Evolutionary conservation across 2,888 invertebrate genomes (phyloP).

Genomic region (Prosopocoilus inquinatus): DNA sequence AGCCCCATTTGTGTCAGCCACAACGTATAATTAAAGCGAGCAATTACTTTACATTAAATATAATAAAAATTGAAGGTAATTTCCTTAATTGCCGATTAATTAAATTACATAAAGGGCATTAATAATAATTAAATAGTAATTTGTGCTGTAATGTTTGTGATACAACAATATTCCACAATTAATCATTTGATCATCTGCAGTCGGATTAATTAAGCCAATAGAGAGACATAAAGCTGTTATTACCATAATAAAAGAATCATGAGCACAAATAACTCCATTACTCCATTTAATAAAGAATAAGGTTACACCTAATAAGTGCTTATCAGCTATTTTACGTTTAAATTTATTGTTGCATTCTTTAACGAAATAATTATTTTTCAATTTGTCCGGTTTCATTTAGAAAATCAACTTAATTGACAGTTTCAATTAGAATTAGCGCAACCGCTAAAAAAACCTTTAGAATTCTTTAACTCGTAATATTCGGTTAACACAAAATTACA

Average conservation of each 20-base stretch:
- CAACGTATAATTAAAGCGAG: conserved; percentile 16
- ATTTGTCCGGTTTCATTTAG: too few species aligned
- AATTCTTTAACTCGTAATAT: too few species aligned
- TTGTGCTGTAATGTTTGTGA: conserved; percentile 33
- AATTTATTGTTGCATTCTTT: neutral
- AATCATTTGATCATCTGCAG: conserved; percentile 38
- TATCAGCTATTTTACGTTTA: conserved; percentile 1
- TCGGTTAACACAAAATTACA: too few species aligned
- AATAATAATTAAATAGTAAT: conserved; percentile 40
- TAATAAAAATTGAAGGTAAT: conserved; percentile 41
- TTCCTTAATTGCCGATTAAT: conserved; percentile 46
- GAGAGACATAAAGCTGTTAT: conserved; percentile 31
- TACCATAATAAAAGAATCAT: conserved; percentile 35
- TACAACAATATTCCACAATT: conserved; percentile 29
- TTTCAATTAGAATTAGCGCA: neutral
- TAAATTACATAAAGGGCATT: conserved; percentile 40
- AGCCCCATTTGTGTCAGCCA: too few species aligned
- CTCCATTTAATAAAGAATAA: conserved; percentile 19
- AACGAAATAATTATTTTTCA: neutral
- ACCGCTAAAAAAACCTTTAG: neutral
- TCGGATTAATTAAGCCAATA: conserved; percentile 43
- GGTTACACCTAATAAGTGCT: conserved; percentile 11
- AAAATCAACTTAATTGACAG: too few species aligned
- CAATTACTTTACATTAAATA: conserved; percentile 21
- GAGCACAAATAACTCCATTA: conserved; percentile 19